Evolutionary conservation across 1,140 invertebrate genomes (phyloP).

Genomic region (Drosophila oshimai): DNA sequence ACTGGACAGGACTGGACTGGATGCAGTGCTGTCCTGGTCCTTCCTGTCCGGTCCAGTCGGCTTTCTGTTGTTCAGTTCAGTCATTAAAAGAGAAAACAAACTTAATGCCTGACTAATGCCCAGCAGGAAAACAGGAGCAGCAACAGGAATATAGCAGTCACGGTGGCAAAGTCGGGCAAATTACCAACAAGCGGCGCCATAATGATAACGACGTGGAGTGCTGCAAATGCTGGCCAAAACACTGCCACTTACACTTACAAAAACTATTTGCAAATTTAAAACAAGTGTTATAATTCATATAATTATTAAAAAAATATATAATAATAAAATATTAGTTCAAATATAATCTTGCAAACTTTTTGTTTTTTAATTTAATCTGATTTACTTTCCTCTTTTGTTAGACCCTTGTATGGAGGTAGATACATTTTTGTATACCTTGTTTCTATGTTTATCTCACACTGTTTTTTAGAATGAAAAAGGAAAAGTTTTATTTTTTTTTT

Average conservation of each 20-base stretch:
- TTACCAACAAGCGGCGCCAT: constrained; percentile 32
- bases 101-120: constrained; percentile 52
- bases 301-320: no score
- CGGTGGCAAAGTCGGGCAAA: constrained; percentile 33
- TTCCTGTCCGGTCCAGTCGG: not conserved
- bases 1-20: constrained; percentile 1
- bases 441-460: no score
- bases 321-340: no score
- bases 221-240: constrained; percentile 12
- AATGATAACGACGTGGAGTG: constrained; percentile 36
- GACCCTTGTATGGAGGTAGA: no score
- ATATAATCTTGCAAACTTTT: no score
- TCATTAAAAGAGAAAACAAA: constrained; percentile 68
- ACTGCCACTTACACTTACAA: not conserved
- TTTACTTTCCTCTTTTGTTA: no score
- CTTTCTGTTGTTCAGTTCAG: not conserved
- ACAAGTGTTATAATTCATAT: not conserved
- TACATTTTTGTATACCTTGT: no score
- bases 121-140: constrained; percentile 5
- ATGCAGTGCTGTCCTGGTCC: not conserved
- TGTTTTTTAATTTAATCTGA: no score
- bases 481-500: no score
- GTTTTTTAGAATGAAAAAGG: no score
- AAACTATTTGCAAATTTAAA: not conserved
- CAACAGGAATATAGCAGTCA: constrained; percentile 30